Conservation (phyloP, 2,888 invertebrate genomes). For the Sarcophaga subvicina region DNA sequence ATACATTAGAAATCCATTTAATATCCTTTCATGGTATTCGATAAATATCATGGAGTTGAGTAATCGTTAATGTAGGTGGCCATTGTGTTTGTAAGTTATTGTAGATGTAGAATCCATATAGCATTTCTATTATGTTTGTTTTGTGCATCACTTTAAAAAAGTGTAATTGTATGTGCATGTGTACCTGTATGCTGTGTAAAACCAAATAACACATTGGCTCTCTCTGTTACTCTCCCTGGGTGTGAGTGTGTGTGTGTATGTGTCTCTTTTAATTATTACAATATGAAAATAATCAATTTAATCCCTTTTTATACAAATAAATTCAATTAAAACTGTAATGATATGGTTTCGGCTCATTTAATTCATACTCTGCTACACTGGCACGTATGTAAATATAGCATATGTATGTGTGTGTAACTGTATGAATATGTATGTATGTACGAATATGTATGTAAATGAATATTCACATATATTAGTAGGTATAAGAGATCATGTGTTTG, state of each 20-base stretch:
- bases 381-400: neutral
- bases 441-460: slow-evolving; percentile 9
- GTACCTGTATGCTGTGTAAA: neutral
- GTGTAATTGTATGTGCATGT: neutral
- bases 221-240: neutral
- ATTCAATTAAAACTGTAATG: slow-evolving; percentile 65
- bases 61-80: no score
- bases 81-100: no score
- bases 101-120: no score
- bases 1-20: no score
- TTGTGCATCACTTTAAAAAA: no score
- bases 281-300: slow-evolving; percentile 54
- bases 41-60: no score
- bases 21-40: no score
- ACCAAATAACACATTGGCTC: neutral
- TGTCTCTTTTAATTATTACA: neutral
- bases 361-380: slow-evolving; percentile 15
- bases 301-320: slow-evolving; percentile 58
- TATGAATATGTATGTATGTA: neutral
- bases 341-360: slow-evolving; percentile 65
- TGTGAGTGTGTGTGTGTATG: neutral
- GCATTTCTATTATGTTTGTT: no score
- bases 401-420: neutral
- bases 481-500: no score
- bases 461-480: no score